Base-by-base conservation (phyloP, 2,888 invertebrate genomes). In the Coelinius sp. region DNA sequence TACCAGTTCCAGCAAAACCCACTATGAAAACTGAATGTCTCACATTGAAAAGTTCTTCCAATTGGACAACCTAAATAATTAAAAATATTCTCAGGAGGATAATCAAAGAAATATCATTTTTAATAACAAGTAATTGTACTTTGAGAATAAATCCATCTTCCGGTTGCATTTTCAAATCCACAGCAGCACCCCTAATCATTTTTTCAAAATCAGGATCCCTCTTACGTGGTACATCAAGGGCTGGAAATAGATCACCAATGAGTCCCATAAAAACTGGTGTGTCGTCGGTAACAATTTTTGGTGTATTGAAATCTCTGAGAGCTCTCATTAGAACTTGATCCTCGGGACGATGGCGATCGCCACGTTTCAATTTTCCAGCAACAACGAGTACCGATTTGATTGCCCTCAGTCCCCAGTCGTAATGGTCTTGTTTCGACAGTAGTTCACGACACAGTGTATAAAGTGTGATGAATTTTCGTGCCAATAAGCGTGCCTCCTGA, bases 361-460 rank as follows among this genome's bases (percentile, higher is more conserved):
- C 92, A 78, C 95, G 90, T 91, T 97, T 97, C 67, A 97, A 89
- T 38, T 97, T 93, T 52, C 97, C 97, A 77, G 97, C 97, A 8
- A 98, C 97, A 0, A 98, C 97, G 66, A 98, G 89, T 56, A 98
- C 97, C 67, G 97, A 97, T 87, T 98, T 98, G 80, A 98, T 97
- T 68, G 98, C 98, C 79, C 98, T 89, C 68, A 98, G 89, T 41
- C 98, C 98, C 97, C 97, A 97, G 90, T 98, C 98, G 84, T 98
- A 98, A 87, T 98, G 98, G 86, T 98, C 97, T 88, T 97, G 95
- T 85, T 97, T 97, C 56, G 97, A 97, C 2, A 98, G 89, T 78
- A 98, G 88, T 86, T 98, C 97, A 78, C 92, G 92, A 85, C 97
- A 97, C 76, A 98, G 89, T 2, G 94, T 95, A 88, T 97, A 97